Evolutionary conservation across 2,113 vertebrate species (phyloP).

Genomic region (Corvus hawaiiensis): DNA sequence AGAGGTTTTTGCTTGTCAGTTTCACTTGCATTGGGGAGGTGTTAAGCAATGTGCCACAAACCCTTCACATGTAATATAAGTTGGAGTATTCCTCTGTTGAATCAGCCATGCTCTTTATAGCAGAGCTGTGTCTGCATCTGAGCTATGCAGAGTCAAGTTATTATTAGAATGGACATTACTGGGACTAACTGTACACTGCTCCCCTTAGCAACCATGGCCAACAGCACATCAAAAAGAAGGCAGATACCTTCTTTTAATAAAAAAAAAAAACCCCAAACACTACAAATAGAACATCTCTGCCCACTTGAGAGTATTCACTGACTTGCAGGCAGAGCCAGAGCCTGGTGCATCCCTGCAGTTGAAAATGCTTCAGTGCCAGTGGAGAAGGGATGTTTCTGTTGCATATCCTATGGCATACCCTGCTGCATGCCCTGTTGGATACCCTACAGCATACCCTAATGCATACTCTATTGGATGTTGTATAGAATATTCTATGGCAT

Average conservation of each 20-base stretch:
- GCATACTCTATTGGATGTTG: background rate
- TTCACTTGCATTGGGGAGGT: background rate
- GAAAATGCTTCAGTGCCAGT: background rate
- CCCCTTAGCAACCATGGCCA: conserved; percentile 67
- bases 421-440: background rate
- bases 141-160: conserved; percentile 72
- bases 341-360: background rate
- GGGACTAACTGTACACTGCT: conserved; percentile 68
- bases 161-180: conserved; percentile 77
- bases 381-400: background rate
- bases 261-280: background rate
- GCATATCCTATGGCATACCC: background rate
- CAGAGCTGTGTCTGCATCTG: conserved; percentile 69
- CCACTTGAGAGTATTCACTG: background rate
- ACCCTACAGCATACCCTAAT: background rate
- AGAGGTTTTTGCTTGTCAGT: background rate
- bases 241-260: conserved; percentile 59
- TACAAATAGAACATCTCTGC: background rate
- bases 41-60: background rate
- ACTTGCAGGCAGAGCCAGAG: background rate
- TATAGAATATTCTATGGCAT: background rate
- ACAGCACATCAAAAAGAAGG: conserved; percentile 76
- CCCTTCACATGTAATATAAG: conserved; percentile 49
- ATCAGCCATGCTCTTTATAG: conserved; percentile 71
- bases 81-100: conserved; percentile 64